Percentiles rank a stretch among this genome's conserved stretches.
phyloP scores from a whole-genome alignment of 2,888 invertebrate genomes.

The Zonitis immaculata region DNA sequence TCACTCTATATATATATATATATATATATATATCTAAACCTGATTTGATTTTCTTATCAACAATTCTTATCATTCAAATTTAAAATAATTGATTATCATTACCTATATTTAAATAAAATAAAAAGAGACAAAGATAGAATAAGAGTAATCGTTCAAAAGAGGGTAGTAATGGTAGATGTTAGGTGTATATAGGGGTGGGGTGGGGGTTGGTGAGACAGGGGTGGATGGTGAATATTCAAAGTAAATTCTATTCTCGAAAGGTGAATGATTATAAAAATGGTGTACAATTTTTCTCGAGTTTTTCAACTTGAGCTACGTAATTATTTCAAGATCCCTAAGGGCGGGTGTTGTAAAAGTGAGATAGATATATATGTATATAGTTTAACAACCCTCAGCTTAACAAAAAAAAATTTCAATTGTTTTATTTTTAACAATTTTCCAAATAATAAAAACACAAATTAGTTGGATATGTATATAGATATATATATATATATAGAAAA shows the following conservation, averaged over 20 bases:
- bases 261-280: conserved; percentile 49
- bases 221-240: conserved; percentile 12
- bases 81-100: neutral
- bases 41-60: neutral
- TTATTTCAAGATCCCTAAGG: conserved; percentile 45
- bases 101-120: neutral
- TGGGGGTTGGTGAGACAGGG: neutral
- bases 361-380: too few species aligned
- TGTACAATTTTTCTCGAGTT: conserved; percentile 48
- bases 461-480: too few species aligned
- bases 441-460: too few species aligned
- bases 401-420: too few species aligned
- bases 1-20: too few species aligned
- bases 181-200: too few species aligned
- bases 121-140: neutral
- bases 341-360: conserved; percentile 3
- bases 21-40: too few species aligned
- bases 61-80: neutral
- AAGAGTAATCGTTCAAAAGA: too few species aligned
- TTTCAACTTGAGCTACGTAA: conserved; percentile 47
- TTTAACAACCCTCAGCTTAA: too few species aligned
- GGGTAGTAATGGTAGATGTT: too few species aligned
- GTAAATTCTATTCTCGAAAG: conserved; percentile 44
- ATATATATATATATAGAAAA: too few species aligned
- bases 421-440: too few species aligned